Percentiles rank a stretch among this genome's conserved stretches.
Conservation (phyloP, 2,113 vertebrate genomes). For the Phalacrocorax carbo region DNA sequence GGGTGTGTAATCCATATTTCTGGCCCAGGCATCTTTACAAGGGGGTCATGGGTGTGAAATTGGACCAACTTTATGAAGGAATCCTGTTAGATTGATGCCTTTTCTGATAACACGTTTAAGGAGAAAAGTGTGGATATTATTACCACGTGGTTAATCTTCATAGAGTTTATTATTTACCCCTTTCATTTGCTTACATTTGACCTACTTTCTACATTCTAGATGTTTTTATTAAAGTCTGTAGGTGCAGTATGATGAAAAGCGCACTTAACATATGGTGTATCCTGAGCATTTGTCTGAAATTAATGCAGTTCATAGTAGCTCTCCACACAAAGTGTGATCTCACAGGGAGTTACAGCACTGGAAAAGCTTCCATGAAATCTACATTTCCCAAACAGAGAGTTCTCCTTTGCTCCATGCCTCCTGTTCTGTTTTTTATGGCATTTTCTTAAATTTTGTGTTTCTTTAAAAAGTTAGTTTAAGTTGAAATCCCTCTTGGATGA, state of each 20-base stretch:
- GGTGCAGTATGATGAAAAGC: not conserved
- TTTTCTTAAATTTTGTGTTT: not conserved
- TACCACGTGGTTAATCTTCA: not conserved
- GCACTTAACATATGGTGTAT: not conserved
- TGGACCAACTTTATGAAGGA: not conserved
- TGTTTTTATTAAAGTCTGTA: not conserved
- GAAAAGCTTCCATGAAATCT: not conserved
- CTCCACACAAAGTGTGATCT: not conserved
- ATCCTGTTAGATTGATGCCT: not conserved
- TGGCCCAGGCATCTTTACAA: not conserved
- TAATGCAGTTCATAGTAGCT: not conserved
- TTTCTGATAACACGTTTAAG: not conserved
- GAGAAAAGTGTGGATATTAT: not conserved
- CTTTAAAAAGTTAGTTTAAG: not conserved
- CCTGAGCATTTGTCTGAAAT: constrained; percentile 13
- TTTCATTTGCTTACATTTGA: not conserved
- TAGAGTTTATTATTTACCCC: not conserved
- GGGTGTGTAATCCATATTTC: not conserved
- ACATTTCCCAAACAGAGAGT: not conserved
- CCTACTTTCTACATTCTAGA: not conserved
- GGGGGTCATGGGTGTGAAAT: not conserved
- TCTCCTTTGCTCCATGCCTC: not conserved
- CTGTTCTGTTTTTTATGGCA: not conserved
- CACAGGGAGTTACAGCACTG: not conserved
- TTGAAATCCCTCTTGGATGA: not conserved